phyloP scores from a whole-genome alignment of 2,797 vertebrate genomes.

The Sphenopsis melanotis region DNA sequence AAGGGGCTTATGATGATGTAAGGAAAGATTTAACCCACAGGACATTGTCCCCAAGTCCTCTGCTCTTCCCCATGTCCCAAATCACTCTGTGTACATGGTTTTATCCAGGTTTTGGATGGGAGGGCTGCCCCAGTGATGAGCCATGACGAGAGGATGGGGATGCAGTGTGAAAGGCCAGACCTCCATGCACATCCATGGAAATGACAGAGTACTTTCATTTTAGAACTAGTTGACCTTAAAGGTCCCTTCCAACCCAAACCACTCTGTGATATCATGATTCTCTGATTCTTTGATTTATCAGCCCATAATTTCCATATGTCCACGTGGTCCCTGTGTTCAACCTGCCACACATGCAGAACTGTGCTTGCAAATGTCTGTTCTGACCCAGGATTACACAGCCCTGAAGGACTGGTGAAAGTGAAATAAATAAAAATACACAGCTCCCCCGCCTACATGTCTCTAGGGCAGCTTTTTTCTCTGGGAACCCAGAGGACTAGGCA shows the following conservation, averaged over 20 bases:
- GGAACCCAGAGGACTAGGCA: background rate
- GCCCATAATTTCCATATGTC: background rate
- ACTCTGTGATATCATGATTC: background rate
- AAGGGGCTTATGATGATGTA: background rate
- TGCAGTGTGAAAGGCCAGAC: background rate
- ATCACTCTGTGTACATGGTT: background rate
- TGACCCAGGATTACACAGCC: background rate
- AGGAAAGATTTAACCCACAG: background rate
- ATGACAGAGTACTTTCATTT: background rate
- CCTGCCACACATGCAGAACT: fast-evolving
- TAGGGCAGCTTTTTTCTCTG: fast-evolving
- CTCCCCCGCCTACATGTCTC: background rate
- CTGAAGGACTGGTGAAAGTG: background rate
- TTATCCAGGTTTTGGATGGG: background rate
- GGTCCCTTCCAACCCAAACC: background rate
- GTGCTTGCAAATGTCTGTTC: background rate
- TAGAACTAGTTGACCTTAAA: background rate
- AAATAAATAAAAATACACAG: background rate
- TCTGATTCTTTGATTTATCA: background rate
- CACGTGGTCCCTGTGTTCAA: fast-evolving
- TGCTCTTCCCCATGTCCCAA: background rate
- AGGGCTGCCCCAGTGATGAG: background rate
- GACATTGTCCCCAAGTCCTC: background rate
- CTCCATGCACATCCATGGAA: background rate
- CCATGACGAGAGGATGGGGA: background rate